These are phyloP conservation scores for Cheilosia impressa DNA, from an alignment of 2,888 invertebrate genomes.

Conservation along the genomic window DNA sequence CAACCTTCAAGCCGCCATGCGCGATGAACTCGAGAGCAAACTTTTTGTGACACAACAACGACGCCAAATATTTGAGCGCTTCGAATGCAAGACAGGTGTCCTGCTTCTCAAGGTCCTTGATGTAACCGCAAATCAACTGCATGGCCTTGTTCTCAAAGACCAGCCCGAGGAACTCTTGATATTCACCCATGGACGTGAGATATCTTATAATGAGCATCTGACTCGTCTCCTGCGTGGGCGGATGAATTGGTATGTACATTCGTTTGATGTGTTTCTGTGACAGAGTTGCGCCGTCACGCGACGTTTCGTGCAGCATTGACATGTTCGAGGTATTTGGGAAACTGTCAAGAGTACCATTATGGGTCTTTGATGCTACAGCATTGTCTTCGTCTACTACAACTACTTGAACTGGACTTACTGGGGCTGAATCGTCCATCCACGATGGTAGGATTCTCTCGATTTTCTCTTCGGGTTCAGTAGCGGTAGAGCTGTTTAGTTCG, in stretches of 20 bases:
- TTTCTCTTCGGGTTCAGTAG: conserved; percentile 51
- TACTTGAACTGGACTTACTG: conserved; percentile 81
- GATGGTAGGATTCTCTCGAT: conserved; percentile 81
- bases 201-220: conserved; percentile 97
- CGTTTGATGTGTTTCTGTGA: conserved; percentile 79
- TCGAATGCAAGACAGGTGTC: conserved; percentile 98
- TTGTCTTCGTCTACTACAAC: conserved; percentile 63
- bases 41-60: conserved; percentile 98
- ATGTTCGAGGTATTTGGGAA: conserved; percentile 80
- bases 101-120: conserved; percentile 93
- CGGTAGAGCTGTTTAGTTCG: neutral
- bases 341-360: conserved; percentile 76
- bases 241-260: conserved; percentile 91
- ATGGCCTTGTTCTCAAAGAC: conserved; percentile 97
- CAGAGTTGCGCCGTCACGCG: conserved; percentile 79
- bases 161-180: conserved; percentile 97
- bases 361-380: conserved; percentile 29
- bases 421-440: conserved; percentile 81
- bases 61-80: conserved; percentile 96
- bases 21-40: conserved; percentile 98
- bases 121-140: conserved; percentile 94
- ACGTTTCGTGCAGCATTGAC: conserved; percentile 81
- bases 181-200: conserved; percentile 98
- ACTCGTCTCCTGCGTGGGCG: conserved; percentile 93
- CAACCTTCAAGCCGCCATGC: conserved; percentile 92